Evolutionary conservation across 2,113 vertebrate species (phyloP), one percentile per base, ranked within the genome.

Genomic region (Sinocyclocheilus grahami): DNA sequence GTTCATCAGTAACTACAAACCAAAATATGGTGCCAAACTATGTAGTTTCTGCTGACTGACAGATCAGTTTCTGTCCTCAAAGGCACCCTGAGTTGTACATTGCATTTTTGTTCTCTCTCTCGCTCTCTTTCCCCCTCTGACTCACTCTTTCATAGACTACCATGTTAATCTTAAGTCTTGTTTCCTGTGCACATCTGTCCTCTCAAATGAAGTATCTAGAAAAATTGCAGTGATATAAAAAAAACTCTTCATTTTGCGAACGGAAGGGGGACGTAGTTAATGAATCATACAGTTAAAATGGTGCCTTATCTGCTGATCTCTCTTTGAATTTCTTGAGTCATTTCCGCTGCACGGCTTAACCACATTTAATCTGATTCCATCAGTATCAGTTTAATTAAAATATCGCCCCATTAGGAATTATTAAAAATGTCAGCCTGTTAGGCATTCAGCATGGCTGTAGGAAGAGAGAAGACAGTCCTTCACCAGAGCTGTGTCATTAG

Each of bases 61-160:
- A 51, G 48, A 51, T 51, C 3, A 2, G 3, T 51, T 51, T 51
- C 2, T 12, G 98, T 99, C 98, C 98, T 99, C 98, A 99, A 99
- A 99, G 98, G 98, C 98, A 99, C 98, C 98, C 98, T 99, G 98
- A 99, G 97, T 99, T 96, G 97, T 98, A 97, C 95, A 95, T 96
- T 98, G 33, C 39, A 42, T 53, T 86, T 55, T 75, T 42, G 30
- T 65, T 55, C 78, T 60, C 81, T 88, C 85, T 86, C 77, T 33
- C 30, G 30, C 30, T 71, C 65, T 74, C 69, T 78, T 72, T 42
- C n/a, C 81, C 67, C 81, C 16, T 37, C 75, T 51, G 42, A 67
- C 37, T 79, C 12, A 65, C 42, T 72, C 12, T 79, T 51, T 88
- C 42, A n/a, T 83, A 65, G 60, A 82, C 78, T 79, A 76, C 89